Conservation (phyloP, 2,113 vertebrate species). For the Ciconia maguari region DNA sequence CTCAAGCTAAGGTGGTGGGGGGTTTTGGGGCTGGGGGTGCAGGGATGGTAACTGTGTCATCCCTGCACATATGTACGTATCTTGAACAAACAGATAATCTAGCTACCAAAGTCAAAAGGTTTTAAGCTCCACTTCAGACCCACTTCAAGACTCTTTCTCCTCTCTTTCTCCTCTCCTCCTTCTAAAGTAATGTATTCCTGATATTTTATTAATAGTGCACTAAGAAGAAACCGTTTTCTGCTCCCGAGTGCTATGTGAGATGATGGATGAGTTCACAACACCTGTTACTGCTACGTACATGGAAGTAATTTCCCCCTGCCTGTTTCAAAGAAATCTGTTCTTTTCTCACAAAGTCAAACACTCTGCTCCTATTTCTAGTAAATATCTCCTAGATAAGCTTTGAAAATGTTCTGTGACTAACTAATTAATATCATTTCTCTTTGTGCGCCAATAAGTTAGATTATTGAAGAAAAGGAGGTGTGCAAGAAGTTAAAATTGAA, state of each 20-base stretch:
- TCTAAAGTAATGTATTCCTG: background rate
- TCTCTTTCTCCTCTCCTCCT: background rate
- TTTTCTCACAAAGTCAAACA: slow-evolving; percentile 75
- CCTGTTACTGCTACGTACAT: slow-evolving; percentile 54
- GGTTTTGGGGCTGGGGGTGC: rapidly evolving
- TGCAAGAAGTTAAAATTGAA: background rate
- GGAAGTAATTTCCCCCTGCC: slow-evolving; percentile 25
- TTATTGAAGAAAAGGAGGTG: background rate
- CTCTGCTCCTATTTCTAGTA: slow-evolving; percentile 48
- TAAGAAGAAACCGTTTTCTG: background rate
- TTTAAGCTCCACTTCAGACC: background rate
- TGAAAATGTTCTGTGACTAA: slow-evolving; percentile 60
- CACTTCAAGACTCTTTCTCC: background rate
- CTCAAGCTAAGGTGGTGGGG: background rate
- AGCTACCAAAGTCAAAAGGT: background rate
- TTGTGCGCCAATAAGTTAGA: slow-evolving; percentile 7
- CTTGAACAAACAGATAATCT: background rate
- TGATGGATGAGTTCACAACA: slow-evolving; percentile 60
- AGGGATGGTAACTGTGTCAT: background rate
- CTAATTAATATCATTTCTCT: slow-evolving; percentile 62
- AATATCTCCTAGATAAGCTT: slow-evolving; percentile 73
- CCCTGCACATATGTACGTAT: rapidly evolving
- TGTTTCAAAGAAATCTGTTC: slow-evolving; percentile 74
- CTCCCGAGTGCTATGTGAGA: background rate
- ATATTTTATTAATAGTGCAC: background rate